Percentiles rank a stretch among this genome's conserved stretches.
phyloP scores from a whole-genome alignment of 2,797 vertebrate species.

The Columba guinea region DNA sequence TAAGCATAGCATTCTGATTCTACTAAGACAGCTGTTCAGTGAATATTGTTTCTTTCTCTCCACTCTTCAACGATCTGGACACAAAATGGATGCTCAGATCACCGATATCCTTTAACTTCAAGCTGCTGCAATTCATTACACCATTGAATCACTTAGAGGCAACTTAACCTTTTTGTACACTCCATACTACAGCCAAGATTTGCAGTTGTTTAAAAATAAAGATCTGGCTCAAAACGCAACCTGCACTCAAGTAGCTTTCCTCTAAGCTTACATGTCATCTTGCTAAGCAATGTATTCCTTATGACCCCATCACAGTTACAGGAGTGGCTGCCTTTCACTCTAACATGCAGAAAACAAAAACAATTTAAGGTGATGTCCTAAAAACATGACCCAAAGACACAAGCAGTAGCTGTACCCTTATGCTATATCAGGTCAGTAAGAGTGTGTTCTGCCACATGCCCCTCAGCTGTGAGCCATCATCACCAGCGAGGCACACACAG shows the following conservation, averaged over 20 bases:
- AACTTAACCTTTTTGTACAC: neutral
- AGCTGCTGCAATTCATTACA: neutral
- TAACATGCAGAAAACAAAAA: neutral
- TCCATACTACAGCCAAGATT: neutral
- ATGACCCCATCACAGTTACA: neutral
- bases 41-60: neutral
- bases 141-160: neutral
- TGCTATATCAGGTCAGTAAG: neutral
- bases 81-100: neutral
- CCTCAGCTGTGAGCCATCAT: neutral
- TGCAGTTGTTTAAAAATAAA: neutral
- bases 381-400: neutral
- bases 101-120: neutral
- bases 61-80: neutral
- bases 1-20: neutral
- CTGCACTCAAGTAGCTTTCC: neutral
- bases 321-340: neutral
- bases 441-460: neutral
- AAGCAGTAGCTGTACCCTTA: neutral
- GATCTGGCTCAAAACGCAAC: neutral
- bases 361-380: neutral
- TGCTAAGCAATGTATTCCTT: neutral
- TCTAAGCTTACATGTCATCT: neutral
- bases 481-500: fast-evolving
- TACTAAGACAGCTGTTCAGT: neutral